Conservation (phyloP, 2,113 vertebrate species). For the Ochotona princeps region DNA sequence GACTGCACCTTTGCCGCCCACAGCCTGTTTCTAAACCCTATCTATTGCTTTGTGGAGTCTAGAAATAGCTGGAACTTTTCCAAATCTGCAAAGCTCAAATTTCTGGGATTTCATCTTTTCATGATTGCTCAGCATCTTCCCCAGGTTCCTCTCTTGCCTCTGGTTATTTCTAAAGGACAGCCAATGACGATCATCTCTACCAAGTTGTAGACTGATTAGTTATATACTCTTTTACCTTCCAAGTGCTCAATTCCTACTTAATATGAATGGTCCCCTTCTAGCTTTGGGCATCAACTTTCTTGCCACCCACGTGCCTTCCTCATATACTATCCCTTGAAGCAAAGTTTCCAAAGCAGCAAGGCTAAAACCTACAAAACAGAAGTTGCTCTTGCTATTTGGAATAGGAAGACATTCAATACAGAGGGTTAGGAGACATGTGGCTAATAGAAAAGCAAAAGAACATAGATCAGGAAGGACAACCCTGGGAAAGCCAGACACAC, state of each 20-base stretch:
- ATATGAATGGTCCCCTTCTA: background rate
- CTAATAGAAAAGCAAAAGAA: background rate
- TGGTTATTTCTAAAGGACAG: background rate
- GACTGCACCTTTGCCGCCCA: background rate
- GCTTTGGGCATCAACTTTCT: background rate
- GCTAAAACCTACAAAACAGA: conserved; percentile 19
- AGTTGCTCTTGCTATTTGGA: background rate
- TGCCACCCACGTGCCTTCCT: background rate
- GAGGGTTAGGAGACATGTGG: background rate
- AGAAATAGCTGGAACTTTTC: background rate
- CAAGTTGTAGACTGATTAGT: background rate
- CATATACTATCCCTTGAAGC: background rate
- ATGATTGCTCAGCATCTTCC: background rate
- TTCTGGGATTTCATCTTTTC: background rate
- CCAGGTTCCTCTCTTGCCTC: background rate
- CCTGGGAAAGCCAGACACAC: background rate
- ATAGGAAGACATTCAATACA: background rate
- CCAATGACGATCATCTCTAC: background rate
- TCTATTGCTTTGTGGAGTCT: background rate
- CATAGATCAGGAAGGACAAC: background rate
- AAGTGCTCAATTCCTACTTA: background rate
- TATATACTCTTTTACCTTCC: background rate
- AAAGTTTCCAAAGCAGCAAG: background rate
- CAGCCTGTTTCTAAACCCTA: background rate
- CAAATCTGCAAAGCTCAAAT: background rate